Evolutionary conservation across 2,113 vertebrate species (phyloP).

Genomic region (Apteryx mantelli): DNA sequence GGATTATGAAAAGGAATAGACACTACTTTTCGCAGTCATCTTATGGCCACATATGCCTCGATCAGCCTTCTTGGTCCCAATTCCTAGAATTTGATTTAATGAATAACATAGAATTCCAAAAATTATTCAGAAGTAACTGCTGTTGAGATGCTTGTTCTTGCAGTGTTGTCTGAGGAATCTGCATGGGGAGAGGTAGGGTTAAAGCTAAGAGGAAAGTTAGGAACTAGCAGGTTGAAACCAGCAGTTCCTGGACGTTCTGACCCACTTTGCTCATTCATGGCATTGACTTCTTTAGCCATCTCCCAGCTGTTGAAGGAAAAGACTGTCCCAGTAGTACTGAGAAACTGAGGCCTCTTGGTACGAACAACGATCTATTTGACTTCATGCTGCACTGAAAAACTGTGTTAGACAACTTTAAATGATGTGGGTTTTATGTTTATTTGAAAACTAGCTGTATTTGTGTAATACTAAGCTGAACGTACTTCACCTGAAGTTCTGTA

Average conservation of each 20-base stretch:
- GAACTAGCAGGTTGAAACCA: background rate
- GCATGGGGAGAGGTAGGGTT: background rate
- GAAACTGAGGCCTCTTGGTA: background rate
- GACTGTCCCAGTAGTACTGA: background rate
- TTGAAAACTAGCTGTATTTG: background rate
- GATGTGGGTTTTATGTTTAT: background rate
- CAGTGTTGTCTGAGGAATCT: background rate
- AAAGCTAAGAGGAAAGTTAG: background rate
- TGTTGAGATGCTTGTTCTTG: background rate
- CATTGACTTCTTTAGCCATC: rapidly evolving
- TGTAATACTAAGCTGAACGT: background rate
- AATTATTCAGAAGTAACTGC: background rate
- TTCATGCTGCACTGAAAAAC: background rate
- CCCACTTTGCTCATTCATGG: background rate
- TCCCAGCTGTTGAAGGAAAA: background rate
- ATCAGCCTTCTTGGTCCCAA: background rate
- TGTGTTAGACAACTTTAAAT: background rate
- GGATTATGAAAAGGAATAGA: background rate
- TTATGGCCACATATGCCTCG: background rate
- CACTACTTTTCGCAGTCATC: background rate
- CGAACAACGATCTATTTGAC: background rate
- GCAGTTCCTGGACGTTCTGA: background rate
- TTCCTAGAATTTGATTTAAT: background rate
- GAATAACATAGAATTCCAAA: background rate
- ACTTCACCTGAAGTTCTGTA: background rate